Percentiles rank a stretch among this genome's conserved stretches.
Evolutionary conservation across 2,113 vertebrate genomes (phyloP).

Genomic region (Fregetta grallaria): DNA sequence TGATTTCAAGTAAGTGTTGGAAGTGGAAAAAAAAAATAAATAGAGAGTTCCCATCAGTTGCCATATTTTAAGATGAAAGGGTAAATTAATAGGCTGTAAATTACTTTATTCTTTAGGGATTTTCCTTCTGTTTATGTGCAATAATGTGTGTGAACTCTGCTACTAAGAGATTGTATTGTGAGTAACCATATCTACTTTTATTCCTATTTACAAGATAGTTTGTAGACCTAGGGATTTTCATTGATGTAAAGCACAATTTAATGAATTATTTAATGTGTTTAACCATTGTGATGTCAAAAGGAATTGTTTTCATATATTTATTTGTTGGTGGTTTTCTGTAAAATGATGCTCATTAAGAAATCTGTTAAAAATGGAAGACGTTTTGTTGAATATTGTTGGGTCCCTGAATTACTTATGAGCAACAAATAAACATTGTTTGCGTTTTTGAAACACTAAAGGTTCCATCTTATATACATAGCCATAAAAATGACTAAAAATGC

Average conservation of each 20-base stretch:
- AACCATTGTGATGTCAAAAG: slow-evolving; percentile 76
- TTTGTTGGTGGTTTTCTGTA: slow-evolving; percentile 66
- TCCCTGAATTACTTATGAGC: slow-evolving; percentile 58
- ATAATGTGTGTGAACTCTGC: slow-evolving; percentile 74
- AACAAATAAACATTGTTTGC: slow-evolving; percentile 62
- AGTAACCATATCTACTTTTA: slow-evolving; percentile 71
- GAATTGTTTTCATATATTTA: slow-evolving; percentile 66
- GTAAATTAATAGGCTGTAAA: slow-evolving; percentile 69
- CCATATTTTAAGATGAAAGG: slow-evolving; percentile 70
- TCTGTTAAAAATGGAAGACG: slow-evolving; percentile 60
- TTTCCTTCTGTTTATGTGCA: slow-evolving; percentile 75
- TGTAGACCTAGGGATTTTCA: slow-evolving; percentile 72
- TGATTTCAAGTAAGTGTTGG: slow-evolving; percentile 45
- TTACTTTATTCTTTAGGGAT: slow-evolving; percentile 64
- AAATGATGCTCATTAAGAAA: slow-evolving; percentile 62
- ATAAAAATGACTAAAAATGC: background rate
- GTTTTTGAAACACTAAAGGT: slow-evolving; percentile 45
- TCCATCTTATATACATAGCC: background rate
- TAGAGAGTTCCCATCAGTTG: slow-evolving; percentile 44
- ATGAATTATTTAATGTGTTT: slow-evolving; percentile 78
- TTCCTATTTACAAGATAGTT: slow-evolving; percentile 75
- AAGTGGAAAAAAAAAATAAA: slow-evolving; percentile 3
- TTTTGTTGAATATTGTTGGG: slow-evolving; percentile 60
- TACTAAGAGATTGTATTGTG: slow-evolving; percentile 76
- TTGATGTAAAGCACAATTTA: slow-evolving; percentile 81